Base-by-base conservation (phyloP, 2,888 invertebrate genomes). In the Tenthredo scrophulariae region DNA sequence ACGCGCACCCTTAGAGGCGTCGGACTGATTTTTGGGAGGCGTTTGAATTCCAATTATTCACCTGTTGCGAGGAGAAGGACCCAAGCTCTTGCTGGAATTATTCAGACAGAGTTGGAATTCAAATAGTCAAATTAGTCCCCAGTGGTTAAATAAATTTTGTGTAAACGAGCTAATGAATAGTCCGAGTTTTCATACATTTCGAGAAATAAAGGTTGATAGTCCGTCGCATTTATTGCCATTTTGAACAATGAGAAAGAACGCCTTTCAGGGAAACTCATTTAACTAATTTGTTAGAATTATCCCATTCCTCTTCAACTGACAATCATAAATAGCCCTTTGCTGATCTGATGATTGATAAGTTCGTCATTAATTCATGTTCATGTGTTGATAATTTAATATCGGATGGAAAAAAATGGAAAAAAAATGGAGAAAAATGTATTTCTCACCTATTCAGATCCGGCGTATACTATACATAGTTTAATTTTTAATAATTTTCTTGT, bases 1-100 rank as follows among this genome's bases (percentile, higher is more conserved):
- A n/a, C 83, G 80, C 83, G 83, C 46, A 83, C 83, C 67, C 65
- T 46, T 26, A 13, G 67, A 82, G 67, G 83, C 50, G 80, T 58
- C n/a, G 43, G n/a, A 67, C n/a, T 65, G 46, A 70, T 83, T 83
- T 67, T 46, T 43, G 29, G 50, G 18, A 37, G 33, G 40, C 40
- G n/a, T 50, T 29, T 50, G 18, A 54, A 29, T 33, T 26, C 22
- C 33, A n/a, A 77, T 29, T 77, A 33, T 77, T 54, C 18, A 77
- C 54, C 50, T 26, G 77, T 77, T 77, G 77, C 77, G 10, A 50
- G 0, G 15, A 33, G 4, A 29, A 67, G 33, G 67, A 33, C 26
- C 18, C 18, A 18, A 67, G 3, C 33, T 18, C 1, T 22, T 26
- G 26, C 10, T 62, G 10, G 4, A 22, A 26, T 62, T 62, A 62